Percentiles rank a stretch among this genome's conserved stretches.
phyloP scores from a whole-genome alignment of 2,888 invertebrate genomes.

The Bombylius major region DNA sequence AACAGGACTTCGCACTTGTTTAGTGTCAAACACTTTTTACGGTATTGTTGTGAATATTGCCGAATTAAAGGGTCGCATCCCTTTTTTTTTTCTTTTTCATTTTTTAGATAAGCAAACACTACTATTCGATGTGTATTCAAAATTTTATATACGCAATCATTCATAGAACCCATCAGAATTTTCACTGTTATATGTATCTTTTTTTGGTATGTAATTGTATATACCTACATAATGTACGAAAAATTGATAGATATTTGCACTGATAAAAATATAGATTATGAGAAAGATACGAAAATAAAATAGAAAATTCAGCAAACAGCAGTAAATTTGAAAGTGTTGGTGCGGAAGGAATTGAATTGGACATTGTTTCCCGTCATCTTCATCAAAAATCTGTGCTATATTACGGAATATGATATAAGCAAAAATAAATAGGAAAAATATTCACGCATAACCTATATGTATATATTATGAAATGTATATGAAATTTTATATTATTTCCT shows the following conservation, averaged over 20 bases:
- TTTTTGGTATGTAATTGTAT: neutral
- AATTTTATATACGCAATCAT: neutral
- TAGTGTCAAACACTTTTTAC: neutral
- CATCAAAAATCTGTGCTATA: neutral
- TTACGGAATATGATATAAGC: no score
- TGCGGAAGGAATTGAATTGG: conserved; percentile 36
- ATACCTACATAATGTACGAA: neutral
- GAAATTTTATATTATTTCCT: no score
- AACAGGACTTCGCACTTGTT: conserved; percentile 1
- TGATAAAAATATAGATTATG: neutral
- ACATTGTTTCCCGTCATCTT: conserved; percentile 18
- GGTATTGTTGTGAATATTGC: neutral
- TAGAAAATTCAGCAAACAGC: neutral
- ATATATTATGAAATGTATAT: no score
- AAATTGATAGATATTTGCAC: neutral
- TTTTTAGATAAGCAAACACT: conserved; percentile 4
- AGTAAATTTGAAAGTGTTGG: conserved; percentile 34
- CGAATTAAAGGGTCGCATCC: conserved; percentile 4
- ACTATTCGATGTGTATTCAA: neutral
- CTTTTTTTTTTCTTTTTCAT: conserved; percentile 1
- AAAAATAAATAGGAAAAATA: no score
- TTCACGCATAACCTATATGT: no score
- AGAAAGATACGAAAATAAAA: conserved; percentile 1
- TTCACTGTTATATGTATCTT: neutral
- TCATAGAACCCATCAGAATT: neutral